Percentiles rank a stretch among this genome's conserved stretches.
Conservation (phyloP, 1,140 invertebrate genomes). For the Grapholita molesta region DNA sequence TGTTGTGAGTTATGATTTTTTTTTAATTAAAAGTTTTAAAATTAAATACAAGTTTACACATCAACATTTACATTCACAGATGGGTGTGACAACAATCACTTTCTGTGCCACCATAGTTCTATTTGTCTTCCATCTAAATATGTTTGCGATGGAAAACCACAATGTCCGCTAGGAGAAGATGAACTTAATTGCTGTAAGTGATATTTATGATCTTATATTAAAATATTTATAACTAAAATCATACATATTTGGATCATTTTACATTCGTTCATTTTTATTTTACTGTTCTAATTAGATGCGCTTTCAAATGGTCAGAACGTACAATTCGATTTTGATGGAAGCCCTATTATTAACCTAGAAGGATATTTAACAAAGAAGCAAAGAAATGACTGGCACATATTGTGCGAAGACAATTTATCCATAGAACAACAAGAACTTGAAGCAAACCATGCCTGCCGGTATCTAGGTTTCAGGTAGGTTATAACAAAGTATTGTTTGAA, state of each 20-base stretch:
- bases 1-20: slow-evolving; percentile 78
- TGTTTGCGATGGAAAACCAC: slow-evolving; percentile 82
- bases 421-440: slow-evolving; percentile 52
- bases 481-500: background rate
- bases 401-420: slow-evolving; percentile 77
- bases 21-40: no score
- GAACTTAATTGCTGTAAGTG: slow-evolving; percentile 83
- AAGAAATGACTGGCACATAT: slow-evolving; percentile 80
- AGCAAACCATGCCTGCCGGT: slow-evolving; percentile 78
- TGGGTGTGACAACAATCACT: slow-evolving; percentile 77
- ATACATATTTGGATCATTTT: no score
- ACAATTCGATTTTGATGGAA: slow-evolving; percentile 77
- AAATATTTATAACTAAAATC: background rate
- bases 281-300: slow-evolving; percentile 76
- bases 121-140: slow-evolving; percentile 79
- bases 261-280: background rate
- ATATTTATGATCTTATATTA: background rate
- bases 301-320: slow-evolving; percentile 81
- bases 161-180: slow-evolving; percentile 85
- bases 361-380: slow-evolving; percentile 81
- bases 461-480: slow-evolving; percentile 80
- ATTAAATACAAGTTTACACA: no score
- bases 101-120: slow-evolving; percentile 79
- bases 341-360: slow-evolving; percentile 78
- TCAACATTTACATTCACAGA: slow-evolving; percentile 70